A percentile compares a stretch with the other conserved stretches of the same genome.
phyloP scores from a whole-genome alignment of 2,797 vertebrate species.

The Channa striata region DNA sequence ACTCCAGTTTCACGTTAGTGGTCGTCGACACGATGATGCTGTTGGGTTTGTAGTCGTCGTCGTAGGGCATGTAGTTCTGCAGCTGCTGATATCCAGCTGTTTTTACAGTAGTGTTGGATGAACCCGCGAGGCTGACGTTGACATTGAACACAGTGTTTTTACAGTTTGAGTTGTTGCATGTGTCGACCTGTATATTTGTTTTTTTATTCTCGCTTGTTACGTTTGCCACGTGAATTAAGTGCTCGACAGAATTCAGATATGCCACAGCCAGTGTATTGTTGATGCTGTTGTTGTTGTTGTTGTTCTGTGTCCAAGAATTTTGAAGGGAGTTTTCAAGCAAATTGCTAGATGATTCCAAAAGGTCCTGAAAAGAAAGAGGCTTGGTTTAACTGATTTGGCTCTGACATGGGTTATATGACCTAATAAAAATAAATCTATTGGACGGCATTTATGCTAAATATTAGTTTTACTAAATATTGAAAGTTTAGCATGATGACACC shows the following conservation, averaged over 20 bases:
- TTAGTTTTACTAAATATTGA: too few relatives aligned
- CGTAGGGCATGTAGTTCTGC: conserved; percentile 28
- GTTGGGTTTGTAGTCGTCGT: fast-evolving
- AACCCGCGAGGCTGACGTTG: fast-evolving
- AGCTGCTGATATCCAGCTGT: conserved; percentile 63
- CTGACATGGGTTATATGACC: too few relatives aligned
- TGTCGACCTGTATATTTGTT: conserved; percentile 53
- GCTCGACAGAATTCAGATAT: conserved; percentile 70
- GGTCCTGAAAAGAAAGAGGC: conserved; percentile 62
- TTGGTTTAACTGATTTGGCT: conserved; percentile 9
- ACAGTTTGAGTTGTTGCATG: not conserved
- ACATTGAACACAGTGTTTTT: not conserved
- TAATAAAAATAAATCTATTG: not conserved
- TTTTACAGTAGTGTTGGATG: not conserved
- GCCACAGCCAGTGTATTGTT: not conserved
- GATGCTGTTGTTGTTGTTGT: fast-evolving
- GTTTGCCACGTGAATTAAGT: not conserved
- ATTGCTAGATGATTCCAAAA: conserved; percentile 76
- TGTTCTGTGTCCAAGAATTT: not conserved
- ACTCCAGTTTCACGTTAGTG: fast-evolving
- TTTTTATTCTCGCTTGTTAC: fast-evolving
- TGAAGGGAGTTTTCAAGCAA: conserved; percentile 49
- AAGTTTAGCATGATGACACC: too few relatives aligned
- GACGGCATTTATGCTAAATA: conserved; percentile 1
- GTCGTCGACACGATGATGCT: conserved; percentile 72